These are phyloP conservation scores for Herpailurus yagouaroundi DNA, from an alignment of 2,113 vertebrate species.

Conservation along the genomic window DNA sequence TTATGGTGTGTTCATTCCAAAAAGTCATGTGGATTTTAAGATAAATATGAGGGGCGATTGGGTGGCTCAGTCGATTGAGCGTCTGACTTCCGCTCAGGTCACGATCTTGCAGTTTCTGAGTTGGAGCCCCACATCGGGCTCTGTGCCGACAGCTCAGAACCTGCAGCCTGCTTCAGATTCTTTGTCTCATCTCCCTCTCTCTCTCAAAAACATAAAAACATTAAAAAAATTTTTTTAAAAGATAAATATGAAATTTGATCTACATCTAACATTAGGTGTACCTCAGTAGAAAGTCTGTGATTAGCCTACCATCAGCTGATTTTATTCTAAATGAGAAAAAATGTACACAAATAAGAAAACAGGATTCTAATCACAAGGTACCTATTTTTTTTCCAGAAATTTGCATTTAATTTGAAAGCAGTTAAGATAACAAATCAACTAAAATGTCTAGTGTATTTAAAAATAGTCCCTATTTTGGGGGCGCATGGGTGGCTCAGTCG, in stretches of 20 bases:
- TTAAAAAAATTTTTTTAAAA: background rate
- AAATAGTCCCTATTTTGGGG: background rate
- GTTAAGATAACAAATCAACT: background rate
- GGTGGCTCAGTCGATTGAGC: too few species aligned
- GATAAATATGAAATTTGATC: conserved; percentile 11
- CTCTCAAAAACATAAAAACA: too few species aligned
- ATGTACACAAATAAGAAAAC: background rate
- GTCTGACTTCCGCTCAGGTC: too few species aligned
- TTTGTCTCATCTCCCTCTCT: too few species aligned
- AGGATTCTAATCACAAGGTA: background rate
- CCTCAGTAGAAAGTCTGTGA: background rate
- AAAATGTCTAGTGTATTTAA: background rate
- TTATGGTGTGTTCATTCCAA: background rate
- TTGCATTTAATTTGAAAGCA: conserved; percentile 32
- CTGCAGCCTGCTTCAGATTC: too few species aligned
- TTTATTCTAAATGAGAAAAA: conserved; percentile 17
- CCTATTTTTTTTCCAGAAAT: background rate
- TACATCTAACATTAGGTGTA: background rate
- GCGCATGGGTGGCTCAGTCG: too few species aligned
- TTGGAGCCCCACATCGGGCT: too few species aligned
- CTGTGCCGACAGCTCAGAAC: too few species aligned
- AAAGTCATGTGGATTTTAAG: background rate
- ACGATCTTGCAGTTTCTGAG: too few species aligned
- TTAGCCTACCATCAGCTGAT: background rate
- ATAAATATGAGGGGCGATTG: background rate